These are phyloP conservation scores for Baronia brevicornis DNA, from an alignment of 2,888 invertebrate species.

Conservation along the genomic window DNA sequence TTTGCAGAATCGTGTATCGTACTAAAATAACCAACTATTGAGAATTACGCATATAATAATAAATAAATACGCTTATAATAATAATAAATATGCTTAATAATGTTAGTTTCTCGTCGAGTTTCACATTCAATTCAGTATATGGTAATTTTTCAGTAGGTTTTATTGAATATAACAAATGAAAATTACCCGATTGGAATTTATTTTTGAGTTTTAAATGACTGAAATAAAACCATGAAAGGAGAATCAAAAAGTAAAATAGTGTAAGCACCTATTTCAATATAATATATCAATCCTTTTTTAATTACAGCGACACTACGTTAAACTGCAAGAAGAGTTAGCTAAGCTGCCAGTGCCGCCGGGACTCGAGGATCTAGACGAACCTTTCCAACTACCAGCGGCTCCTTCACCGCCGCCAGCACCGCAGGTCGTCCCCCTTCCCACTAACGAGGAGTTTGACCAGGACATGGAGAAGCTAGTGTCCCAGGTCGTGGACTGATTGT, in stretches of 20 bases:
- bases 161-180: too few relatives aligned
- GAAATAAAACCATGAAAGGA: too few relatives aligned
- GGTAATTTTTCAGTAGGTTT: too few relatives aligned
- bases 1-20: too few relatives aligned
- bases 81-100: too few relatives aligned
- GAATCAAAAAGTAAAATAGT: too few relatives aligned
- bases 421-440: constrained; percentile 29
- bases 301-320: constrained; percentile 84
- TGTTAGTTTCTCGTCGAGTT: too few relatives aligned
- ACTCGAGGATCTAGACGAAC: constrained; percentile 81
- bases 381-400: constrained; percentile 59
- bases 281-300: background rate
- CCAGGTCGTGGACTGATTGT: constrained; percentile 59
- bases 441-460: constrained; percentile 78
- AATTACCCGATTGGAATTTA: background rate
- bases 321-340: constrained; percentile 89
- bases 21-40: too few relatives aligned
- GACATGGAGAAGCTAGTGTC: constrained; percentile 87
- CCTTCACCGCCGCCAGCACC: constrained; percentile 28
- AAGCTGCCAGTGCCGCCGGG: constrained; percentile 88
- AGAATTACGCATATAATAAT: too few relatives aligned
- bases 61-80: too few relatives aligned
- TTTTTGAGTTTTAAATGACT: too few relatives aligned
- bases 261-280: constrained; percentile 3
- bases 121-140: too few relatives aligned